phyloP scores from a whole-genome alignment of 2,113 vertebrate genomes.

The Gopherus flavomarginatus region DNA sequence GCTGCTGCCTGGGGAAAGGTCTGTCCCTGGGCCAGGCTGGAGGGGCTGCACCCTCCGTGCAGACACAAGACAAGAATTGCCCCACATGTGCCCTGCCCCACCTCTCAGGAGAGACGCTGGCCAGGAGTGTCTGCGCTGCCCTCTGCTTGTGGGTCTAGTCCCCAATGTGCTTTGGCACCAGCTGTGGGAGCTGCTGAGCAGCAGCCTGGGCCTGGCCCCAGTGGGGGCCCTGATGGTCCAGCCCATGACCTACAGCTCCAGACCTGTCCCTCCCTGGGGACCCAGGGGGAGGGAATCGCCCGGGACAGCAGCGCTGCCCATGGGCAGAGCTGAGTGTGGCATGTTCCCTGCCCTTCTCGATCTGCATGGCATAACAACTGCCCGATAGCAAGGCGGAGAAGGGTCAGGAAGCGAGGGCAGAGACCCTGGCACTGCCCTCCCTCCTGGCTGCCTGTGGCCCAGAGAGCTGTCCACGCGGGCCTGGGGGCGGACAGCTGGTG shows the following conservation, averaged over 20 bases:
- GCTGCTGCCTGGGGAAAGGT: background rate
- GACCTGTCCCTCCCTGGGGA: background rate
- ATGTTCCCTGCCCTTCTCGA: background rate
- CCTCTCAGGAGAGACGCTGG: background rate
- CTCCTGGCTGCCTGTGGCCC: too few relatives aligned
- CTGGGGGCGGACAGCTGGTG: background rate
- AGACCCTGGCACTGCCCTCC: too few relatives aligned
- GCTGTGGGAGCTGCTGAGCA: background rate
- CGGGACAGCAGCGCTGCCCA: too few relatives aligned
- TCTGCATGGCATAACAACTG: too few relatives aligned
- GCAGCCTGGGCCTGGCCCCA: background rate
- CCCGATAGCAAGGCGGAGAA: background rate
- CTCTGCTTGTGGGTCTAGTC: too few relatives aligned
- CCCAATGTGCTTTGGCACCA: background rate
- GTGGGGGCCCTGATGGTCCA: background rate
- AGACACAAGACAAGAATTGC: background rate
- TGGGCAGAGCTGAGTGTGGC: background rate
- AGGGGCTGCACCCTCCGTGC: background rate
- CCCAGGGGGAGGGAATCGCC: too few relatives aligned
- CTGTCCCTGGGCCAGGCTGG: fast-evolving
- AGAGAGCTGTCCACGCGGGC: background rate
- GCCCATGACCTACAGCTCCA: too few relatives aligned
- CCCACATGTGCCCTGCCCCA: background rate
- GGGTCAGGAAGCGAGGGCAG: too few relatives aligned
- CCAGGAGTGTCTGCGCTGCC: background rate